These are phyloP conservation scores for Macrotis lagotis DNA, from an alignment of 2,113 vertebrate species.

Conservation along the genomic window DNA sequence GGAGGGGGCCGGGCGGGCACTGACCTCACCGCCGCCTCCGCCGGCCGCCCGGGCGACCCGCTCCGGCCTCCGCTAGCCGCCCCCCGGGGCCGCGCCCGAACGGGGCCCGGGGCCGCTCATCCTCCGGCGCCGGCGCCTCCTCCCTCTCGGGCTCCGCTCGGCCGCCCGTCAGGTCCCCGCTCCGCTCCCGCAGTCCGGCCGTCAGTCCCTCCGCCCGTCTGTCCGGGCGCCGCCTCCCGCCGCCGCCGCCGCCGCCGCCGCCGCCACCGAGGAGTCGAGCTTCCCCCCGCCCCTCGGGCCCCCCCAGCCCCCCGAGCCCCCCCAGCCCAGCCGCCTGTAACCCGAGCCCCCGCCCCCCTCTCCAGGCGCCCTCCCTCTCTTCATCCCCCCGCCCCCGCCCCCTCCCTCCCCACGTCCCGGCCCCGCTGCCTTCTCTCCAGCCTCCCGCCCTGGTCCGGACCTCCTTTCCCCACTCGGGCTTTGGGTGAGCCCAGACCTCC, in stretches of 20 bases:
- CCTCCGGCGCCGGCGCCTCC: constrained; percentile 32
- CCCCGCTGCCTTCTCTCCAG: neutral
- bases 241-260: constrained; percentile 60
- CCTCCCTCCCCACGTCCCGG: neutral
- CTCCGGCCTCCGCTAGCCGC: constrained; percentile 66
- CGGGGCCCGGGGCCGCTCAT: constrained; percentile 71
- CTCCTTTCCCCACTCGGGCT: neutral
- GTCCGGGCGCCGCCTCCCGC: constrained; percentile 57
- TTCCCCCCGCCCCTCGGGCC: constrained; percentile 65
- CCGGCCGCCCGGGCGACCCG: constrained; percentile 52
- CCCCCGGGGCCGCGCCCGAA: constrained; percentile 73
- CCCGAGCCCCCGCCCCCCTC: constrained; percentile 71
- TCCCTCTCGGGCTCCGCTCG: neutral
- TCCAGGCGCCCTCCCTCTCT: constrained; percentile 34
- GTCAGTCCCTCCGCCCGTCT: constrained; percentile 54
- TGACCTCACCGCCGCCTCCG: constrained; percentile 65
- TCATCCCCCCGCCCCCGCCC: neutral
- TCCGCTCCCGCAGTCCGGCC: constrained; percentile 40
- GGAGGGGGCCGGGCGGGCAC: constrained; percentile 54
- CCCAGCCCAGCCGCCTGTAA: constrained; percentile 65
- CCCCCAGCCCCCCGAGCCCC: constrained; percentile 51
- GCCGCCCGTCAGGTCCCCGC: neutral
- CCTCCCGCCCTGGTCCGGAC: neutral
- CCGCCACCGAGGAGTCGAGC: constrained; percentile 71
- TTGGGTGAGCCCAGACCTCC: neutral